Evolutionary conservation across 1,140 invertebrate genomes (phyloP), one percentile per base, ranked within the genome.

Genomic region (Steinernema khuongi): DNA sequence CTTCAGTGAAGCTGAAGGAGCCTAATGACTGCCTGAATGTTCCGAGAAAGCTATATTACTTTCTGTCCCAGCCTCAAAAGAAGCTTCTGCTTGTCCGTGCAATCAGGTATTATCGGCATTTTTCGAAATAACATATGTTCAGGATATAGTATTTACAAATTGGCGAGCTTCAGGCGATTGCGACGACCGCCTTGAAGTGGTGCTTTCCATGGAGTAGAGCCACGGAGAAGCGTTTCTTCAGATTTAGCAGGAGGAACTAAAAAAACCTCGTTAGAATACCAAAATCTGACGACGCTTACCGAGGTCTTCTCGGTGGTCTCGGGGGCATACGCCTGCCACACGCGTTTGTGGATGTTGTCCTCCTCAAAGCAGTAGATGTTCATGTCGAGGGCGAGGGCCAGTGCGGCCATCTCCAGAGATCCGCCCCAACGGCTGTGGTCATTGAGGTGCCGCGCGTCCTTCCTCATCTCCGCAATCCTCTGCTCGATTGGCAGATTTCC

Each of bases 151-250:
- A n/a, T n/a, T n/a, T n/a, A n/a, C n/a, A n/a, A n/a, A n/a, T n/a
- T n/a, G n/a, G n/a, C n/a, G 36, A 41, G 36, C 7, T 11, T 60
- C 50, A 60, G 26, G 50, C 50, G 50, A 60, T 60, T 22, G 50
- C 50, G 4, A 60, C 50, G 4, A 60, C 50, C 50, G 50, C 22
- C 50, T 60, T 60, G 50, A 60, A 60, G 50, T 60, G 50, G 50
- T 60, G 50, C 26, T 60, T 60, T 60, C 50, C 50, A 22, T 60
- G 50, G 50, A 60, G 7, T 22, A 60, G 50, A 7, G 50, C 50
- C 22, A 60, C 22, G 14, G 50, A 60, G 50, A 60, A 60, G 14
- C 50, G 14, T 26, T 60, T 60, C 50, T 22, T 60, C 50, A 60
- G 19, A 26, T 11, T 60, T 22, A 22, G 50, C 14, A n/a, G 14